These are phyloP conservation scores for Indicator maculatus DNA, from an alignment of 2,113 vertebrate genomes.

Conservation along the genomic window DNA sequence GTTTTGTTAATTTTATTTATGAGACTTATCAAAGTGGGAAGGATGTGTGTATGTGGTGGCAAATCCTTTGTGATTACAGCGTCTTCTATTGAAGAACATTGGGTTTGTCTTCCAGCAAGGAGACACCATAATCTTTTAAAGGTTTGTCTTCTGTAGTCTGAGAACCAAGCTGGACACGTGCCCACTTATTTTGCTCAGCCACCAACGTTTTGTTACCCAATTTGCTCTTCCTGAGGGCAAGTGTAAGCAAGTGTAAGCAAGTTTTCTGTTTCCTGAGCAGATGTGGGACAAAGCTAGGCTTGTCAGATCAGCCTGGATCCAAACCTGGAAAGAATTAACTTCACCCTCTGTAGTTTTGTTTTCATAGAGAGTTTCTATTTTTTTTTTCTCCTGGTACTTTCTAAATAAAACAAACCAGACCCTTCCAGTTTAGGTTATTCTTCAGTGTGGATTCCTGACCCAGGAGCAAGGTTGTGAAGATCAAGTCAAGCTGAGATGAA, in stretches of 20 bases:
- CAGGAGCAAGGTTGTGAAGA: neutral
- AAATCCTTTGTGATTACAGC: neutral
- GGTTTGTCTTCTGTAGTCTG: neutral
- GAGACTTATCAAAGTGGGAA: conserved; percentile 16
- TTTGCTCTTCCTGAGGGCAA: neutral
- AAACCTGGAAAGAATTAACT: conserved; percentile 29
- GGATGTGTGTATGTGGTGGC: neutral
- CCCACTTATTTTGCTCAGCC: neutral
- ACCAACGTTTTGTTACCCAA: neutral
- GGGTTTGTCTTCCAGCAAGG: conserved; percentile 10
- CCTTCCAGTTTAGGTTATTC: neutral
- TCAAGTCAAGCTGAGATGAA: neutral
- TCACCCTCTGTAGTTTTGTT: neutral
- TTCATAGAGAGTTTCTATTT: neutral
- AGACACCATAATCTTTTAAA: neutral
- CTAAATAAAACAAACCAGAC: conserved; percentile 1
- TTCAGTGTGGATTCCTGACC: neutral
- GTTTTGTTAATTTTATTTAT: conserved; percentile 60
- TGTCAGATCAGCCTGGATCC: neutral
- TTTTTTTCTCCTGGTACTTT: neutral
- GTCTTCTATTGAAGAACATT: neutral
- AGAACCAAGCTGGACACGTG: neutral
- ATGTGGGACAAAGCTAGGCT: neutral
- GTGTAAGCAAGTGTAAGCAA: neutral
- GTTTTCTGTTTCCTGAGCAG: neutral